Percentiles rank a stretch among this genome's conserved stretches.
Evolutionary conservation across 1,140 invertebrate genomes (phyloP).

Genomic region (Periplaneta americana): DNA sequence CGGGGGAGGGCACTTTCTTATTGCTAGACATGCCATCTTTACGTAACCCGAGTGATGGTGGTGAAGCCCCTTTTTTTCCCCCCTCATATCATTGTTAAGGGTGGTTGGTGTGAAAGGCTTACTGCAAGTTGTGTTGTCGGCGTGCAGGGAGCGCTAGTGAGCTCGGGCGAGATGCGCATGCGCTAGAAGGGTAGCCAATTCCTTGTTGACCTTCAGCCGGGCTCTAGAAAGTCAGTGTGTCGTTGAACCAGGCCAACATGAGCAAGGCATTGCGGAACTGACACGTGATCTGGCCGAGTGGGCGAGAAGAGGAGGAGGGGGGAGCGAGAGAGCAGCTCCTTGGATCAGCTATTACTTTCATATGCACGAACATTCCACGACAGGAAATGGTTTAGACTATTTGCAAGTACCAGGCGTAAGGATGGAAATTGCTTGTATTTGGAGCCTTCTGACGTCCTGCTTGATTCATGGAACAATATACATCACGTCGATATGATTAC

Average conservation of each 20-base stretch:
- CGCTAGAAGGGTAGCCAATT: neutral
- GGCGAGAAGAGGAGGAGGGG: constrained; percentile 4
- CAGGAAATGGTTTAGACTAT: neutral
- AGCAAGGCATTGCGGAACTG: constrained; percentile 9
- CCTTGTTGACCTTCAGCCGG: constrained; percentile 18
- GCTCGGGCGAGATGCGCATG: neutral
- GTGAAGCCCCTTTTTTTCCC: neutral
- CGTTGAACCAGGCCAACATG: constrained; percentile 21
- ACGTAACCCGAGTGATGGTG: too few species aligned
- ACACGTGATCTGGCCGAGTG: constrained; percentile 16
- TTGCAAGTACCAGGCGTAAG: neutral
- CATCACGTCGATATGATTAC: too few species aligned
- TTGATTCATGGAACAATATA: too few species aligned
- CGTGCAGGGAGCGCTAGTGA: neutral
- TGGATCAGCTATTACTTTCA: too few species aligned
- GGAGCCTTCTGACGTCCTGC: too few species aligned
- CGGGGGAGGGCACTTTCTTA: too few species aligned
- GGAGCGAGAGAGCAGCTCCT: neutral
- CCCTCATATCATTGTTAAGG: neutral
- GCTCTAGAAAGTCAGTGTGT: constrained; percentile 18
- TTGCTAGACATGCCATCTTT: neutral
- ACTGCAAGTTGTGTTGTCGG: constrained; percentile 1
- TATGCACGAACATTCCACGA: neutral
- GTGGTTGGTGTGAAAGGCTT: neutral
- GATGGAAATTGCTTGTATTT: neutral